These are phyloP conservation scores for Entomyzon cyanotis DNA, from an alignment of 2,113 vertebrate species.

Conservation along the genomic window DNA sequence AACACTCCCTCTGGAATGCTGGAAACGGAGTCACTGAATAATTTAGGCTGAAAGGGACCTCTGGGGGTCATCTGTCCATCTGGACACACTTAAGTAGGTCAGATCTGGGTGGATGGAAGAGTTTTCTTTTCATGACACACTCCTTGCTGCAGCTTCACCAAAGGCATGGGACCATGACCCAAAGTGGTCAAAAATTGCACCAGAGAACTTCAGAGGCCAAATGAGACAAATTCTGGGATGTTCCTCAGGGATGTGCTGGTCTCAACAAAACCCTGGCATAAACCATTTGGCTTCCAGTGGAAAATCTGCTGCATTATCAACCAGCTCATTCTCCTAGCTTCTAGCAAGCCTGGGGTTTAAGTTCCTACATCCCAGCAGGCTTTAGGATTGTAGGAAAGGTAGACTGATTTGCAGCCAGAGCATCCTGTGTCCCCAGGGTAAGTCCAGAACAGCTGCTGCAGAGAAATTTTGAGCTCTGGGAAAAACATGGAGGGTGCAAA, in stretches of 20 bases:
- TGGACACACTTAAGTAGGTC: constrained; percentile 18
- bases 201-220: neutral
- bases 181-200: neutral
- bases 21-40: constrained; percentile 38
- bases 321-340: neutral
- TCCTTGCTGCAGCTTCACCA: neutral
- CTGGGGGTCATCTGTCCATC: constrained; percentile 56
- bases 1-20: constrained; percentile 57
- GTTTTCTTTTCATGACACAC: neutral
- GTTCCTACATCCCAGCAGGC: neutral
- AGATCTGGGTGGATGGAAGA: neutral
- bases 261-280: neutral
- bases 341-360: neutral
- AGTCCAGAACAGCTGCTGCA: neutral
- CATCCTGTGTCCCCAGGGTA: neutral
- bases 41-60: constrained; percentile 48
- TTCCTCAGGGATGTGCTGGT: neutral
- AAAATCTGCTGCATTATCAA: neutral
- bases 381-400: neutral
- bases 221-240: neutral
- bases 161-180: neutral
- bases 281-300: neutral
- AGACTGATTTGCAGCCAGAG: neutral
- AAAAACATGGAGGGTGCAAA: neutral
- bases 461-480: neutral